Evolutionary conservation across 2,113 vertebrate genomes (phyloP), one percentile per base, ranked within the genome.

Genomic region (Cryptomyrus ogoouensis): DNA sequence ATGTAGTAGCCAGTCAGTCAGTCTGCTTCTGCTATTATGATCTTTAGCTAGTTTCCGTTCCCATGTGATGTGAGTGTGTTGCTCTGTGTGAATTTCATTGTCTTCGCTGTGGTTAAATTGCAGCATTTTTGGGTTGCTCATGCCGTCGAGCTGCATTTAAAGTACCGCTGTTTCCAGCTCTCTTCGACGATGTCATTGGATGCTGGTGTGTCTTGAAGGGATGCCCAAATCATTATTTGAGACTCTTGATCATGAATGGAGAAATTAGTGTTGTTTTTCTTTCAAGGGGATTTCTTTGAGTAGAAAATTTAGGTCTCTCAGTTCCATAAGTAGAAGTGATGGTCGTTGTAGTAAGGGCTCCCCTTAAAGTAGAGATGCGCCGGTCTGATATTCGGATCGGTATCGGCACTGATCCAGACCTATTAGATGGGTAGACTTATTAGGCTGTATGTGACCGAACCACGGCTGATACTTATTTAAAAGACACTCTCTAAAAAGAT

Each of bases 1-100:
- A 95, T 90, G 97, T 94, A 46, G 83, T 42, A n/a, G 2, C 83
- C 21, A 0, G 44, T 47, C 80, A 24, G 80, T 47, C 39, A 24
- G 35, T 44, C 42, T 44, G 44, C 24, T n/a, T 87, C 49, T 53
- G 46, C 46, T 49, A 1, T 35, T 87, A 6, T 53, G 46, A n/a
- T 39, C 39, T 44, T 83, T 83, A 21, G 62, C 31, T 77, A 17
- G 12, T 39, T 35, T 74, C 66, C 0, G 10, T 74, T 77, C 39
- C 70, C 35, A 39, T 39, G 70, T 77, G 70, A 39, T 77, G 31
- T 39, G 27, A 15, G 19, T 27, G 70, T 39, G 70, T 2, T 77
- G 31, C 70, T 39, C 8, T 24, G 3, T 2, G 66, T 74, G 7
- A 9, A 27, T 66, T 12, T 12, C n/a, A 27, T n/a, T 52, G 50